Conservation (phyloP, 2,113 vertebrate genomes). For the Sinosuthora webbiana region DNA sequence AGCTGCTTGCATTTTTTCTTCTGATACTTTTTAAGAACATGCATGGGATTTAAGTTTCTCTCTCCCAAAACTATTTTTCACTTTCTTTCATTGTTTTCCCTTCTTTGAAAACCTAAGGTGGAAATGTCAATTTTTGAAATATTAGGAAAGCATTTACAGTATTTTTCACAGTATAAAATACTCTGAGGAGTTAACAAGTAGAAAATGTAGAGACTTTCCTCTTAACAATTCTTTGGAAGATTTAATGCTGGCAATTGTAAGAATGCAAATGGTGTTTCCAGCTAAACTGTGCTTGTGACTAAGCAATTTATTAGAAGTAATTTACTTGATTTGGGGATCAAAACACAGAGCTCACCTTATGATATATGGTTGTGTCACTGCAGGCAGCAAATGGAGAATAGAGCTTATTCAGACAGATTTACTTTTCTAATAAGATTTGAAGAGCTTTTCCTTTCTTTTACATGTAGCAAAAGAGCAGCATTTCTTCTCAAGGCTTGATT, state of each 20-base stretch:
- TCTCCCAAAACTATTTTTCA: background rate
- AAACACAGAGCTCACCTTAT: background rate
- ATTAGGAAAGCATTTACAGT: background rate
- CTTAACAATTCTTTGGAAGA: background rate
- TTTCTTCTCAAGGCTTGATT: slow-evolving; percentile 21
- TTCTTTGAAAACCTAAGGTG: background rate
- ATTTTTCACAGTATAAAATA: background rate
- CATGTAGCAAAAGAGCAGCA: background rate
- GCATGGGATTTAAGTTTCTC: background rate
- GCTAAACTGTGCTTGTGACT: background rate
- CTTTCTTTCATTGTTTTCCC: background rate
- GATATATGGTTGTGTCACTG: background rate
- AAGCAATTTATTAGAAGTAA: slow-evolving; percentile 8
- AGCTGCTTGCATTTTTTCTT: background rate
- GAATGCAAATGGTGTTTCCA: background rate
- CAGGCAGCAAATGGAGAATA: background rate
- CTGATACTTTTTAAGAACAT: background rate
- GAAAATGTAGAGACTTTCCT: background rate
- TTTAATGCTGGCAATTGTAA: background rate
- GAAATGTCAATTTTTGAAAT: background rate
- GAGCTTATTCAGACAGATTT: slow-evolving; percentile 12
- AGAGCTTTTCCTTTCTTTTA: background rate
- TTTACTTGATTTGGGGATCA: background rate
- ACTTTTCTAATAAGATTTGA: slow-evolving; percentile 27
- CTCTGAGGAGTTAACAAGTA: background rate